Evolutionary conservation across 1,140 invertebrate species (phyloP).

Genomic region (Drosophila auraria): DNA sequence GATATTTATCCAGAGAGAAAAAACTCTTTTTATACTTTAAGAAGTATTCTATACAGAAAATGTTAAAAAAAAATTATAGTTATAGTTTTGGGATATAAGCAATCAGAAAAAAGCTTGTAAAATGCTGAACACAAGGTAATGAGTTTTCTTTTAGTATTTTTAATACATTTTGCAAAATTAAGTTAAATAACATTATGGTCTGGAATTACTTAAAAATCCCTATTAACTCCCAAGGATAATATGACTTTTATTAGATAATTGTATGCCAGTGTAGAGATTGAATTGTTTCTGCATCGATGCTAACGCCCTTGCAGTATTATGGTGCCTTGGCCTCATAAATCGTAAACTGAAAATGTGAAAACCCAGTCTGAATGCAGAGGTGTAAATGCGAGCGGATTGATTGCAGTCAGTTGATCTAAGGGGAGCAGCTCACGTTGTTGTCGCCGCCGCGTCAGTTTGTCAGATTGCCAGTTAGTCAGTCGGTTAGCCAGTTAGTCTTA

Average conservation of each 20-base stretch:
- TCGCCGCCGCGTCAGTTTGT: not conserved
- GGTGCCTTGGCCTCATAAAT: conserved; percentile 79
- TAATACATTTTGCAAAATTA: too few species aligned
- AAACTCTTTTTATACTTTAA: not conserved
- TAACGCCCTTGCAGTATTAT: conserved; percentile 70
- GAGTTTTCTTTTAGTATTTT: too few species aligned
- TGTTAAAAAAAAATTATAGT: too few species aligned
- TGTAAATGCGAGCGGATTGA: conserved; percentile 73
- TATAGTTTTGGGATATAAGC: too few species aligned
- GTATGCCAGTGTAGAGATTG: conserved; percentile 11
- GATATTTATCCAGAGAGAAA: conserved; percentile 3
- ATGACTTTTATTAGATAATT: too few species aligned
- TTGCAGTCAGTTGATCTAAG: conserved; percentile 66
- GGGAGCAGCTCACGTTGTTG: conserved; percentile 33
- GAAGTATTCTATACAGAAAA: too few species aligned
- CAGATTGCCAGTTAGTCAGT: conserved; percentile 9
- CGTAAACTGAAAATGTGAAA: conserved; percentile 20
- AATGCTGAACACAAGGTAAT: too few species aligned
- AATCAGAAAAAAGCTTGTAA: too few species aligned
- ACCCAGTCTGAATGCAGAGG: conserved; percentile 48
- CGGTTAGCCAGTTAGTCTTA: conserved; percentile 14
- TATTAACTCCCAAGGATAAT: too few species aligned
- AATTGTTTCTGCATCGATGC: conserved; percentile 74
- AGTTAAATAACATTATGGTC: too few species aligned
- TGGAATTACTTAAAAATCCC: too few species aligned